Percentiles rank a stretch among this genome's conserved stretches.
phyloP scores from a whole-genome alignment of 2,797 vertebrate species.

The Podarcis siculus region DNA sequence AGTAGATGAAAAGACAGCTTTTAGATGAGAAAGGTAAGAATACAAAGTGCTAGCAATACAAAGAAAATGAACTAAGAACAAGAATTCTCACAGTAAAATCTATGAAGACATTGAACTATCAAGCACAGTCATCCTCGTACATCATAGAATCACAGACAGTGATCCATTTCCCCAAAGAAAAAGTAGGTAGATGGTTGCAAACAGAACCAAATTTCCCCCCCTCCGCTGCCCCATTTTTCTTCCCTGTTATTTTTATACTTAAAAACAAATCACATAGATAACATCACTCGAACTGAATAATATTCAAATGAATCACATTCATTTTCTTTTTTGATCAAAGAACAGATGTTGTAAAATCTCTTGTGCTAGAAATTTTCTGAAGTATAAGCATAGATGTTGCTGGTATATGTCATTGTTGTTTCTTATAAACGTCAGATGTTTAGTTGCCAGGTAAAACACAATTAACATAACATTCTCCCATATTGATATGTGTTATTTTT shows the following conservation, averaged over 20 bases:
- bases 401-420: too few species aligned
- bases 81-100: not conserved
- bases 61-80: not conserved
- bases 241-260: not conserved
- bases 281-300: not conserved
- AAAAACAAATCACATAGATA: not conserved
- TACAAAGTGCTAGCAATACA: not conserved
- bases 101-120: not conserved
- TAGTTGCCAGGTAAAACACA: not conserved
- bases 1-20: not conserved
- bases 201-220: not conserved
- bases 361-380: too few species aligned
- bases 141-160: conserved; percentile 16
- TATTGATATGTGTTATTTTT: not conserved
- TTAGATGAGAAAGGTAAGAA: not conserved
- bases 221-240: not conserved
- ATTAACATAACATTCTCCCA: not conserved
- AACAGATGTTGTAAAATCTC: too few species aligned
- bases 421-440: too few species aligned
- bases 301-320: too few species aligned
- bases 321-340: too few species aligned
- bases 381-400: too few species aligned
- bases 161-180: not conserved
- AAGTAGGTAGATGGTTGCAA: not conserved
- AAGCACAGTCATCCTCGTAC: not conserved